Base-by-base conservation (phyloP, 2,888 invertebrate genomes). In the Empis livida region DNA sequence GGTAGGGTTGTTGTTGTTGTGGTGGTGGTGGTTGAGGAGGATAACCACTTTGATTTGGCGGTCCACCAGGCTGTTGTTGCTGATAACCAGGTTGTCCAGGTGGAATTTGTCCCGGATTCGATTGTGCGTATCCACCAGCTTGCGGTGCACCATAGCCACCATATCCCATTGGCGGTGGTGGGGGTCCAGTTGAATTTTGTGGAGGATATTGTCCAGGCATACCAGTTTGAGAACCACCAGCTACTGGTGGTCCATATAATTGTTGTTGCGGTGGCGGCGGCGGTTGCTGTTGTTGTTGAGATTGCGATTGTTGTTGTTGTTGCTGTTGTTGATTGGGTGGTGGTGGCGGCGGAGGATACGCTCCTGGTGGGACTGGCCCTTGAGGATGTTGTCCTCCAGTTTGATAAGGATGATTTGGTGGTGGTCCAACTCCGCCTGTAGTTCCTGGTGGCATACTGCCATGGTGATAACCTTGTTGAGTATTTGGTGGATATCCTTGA, bases 401-500 rank as follows among this genome's bases (percentile, higher is more conserved):
- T 6, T 72, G 70, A 57, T 74, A 75, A 2, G 71, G 67, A 38
- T 71, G 69, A 50, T 61, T 63, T 32, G 63, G 62, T 15, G 56
- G 72, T 53, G 62, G 74, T 27, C 20, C 20, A 20, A 3, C 20
- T 20, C 59, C 60, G 6, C 59, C 59, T 9, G 72, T 44, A 60
- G 65, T 57, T 32, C 61, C 57, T 31, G 71, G 65, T 30, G 74
- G 72, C 55, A 67, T 60, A 20, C 64, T 66, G 14, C 71, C 72
- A 43, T 73, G 73, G 49, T 73, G 74, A 53, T 75, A 75, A 46
- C 75, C 74, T 60, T 72, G 61, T 74, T 70, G 73, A 45, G 75
- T 70, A 3, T 76, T 72, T 11, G 81, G 74, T 10, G 78, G 80
- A 56, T 82, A 82, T 5, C 76, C 62, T 54, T 67, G 68, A 1